These are phyloP conservation scores for Lomographa bimaculata DNA, from an alignment of 2,888 invertebrate genomes.

Conservation along the genomic window DNA sequence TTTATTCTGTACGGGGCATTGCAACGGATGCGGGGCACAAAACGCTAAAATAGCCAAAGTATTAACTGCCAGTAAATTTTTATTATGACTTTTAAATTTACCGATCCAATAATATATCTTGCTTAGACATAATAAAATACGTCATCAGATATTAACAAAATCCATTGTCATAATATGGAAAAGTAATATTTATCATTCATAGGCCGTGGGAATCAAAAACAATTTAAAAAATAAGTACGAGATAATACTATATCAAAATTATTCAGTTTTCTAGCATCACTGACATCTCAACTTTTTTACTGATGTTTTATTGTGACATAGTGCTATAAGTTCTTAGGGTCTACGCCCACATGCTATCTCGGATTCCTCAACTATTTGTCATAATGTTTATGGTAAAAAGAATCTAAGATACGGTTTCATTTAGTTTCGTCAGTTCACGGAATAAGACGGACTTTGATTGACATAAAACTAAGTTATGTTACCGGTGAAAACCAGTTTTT, in stretches of 20 bases:
- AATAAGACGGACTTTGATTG: conserved; percentile 20
- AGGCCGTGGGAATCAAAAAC: conserved; percentile 53
- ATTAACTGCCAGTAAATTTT: too few relatives aligned
- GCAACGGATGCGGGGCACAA: too few relatives aligned
- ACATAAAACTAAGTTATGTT: conserved; percentile 18
- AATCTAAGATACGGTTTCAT: conserved; percentile 16
- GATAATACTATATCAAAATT: conserved; percentile 12
- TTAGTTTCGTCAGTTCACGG: conserved; percentile 7
- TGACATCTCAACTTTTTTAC: too few relatives aligned
- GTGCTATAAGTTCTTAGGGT: neutral
- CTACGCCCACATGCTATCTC: conserved; percentile 41
- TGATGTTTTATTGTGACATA: conserved; percentile 11
- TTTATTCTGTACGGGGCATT: too few relatives aligned
- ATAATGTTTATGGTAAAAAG: conserved; percentile 33
- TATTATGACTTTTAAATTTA: conserved; percentile 24
- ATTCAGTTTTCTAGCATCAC: too few relatives aligned
- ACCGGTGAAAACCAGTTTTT: conserved; percentile 7
- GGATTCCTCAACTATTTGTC: conserved; percentile 52
- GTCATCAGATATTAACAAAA: conserved; percentile 40
- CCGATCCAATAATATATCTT: conserved; percentile 37
- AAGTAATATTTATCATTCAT: conserved; percentile 34
- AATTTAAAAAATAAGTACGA: neutral
- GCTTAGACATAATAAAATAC: conserved; percentile 45
- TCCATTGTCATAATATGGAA: conserved; percentile 35
- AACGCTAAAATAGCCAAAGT: too few relatives aligned